Evolutionary conservation across 2,888 invertebrate genomes (phyloP).

Genomic region (Ennomos fuscantarius): DNA sequence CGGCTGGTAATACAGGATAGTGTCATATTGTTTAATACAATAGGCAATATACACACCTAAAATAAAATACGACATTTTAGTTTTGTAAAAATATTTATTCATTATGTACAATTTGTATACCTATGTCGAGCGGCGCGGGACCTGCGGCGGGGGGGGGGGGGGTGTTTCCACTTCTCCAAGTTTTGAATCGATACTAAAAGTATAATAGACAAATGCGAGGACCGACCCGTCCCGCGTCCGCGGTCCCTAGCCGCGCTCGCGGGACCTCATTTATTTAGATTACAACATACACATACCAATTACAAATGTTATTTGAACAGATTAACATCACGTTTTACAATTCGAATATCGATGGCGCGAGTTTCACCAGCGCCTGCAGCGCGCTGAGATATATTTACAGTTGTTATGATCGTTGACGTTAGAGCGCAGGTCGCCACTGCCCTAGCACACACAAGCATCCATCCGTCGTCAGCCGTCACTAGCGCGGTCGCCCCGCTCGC

Average conservation of each 20-base stretch:
- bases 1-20: too few species aligned
- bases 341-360: too few species aligned
- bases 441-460: slow-evolving; percentile 30
- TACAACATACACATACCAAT: too few species aligned
- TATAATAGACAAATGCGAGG: too few species aligned
- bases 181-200: too few species aligned
- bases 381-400: slow-evolving; percentile 33
- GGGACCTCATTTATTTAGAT: too few species aligned
- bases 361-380: slow-evolving; percentile 15
- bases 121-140: slow-evolving; percentile 33
- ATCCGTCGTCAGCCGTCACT: slow-evolving; percentile 36
- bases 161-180: too few species aligned
- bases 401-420: slow-evolving; percentile 29
- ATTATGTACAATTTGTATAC: slow-evolving; percentile 67
- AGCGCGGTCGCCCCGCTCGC: slow-evolving; percentile 12
- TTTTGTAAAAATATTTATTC: slow-evolving; percentile 78
- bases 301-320: too few species aligned
- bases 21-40: too few species aligned
- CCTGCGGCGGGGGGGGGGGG: background rate
- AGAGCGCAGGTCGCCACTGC: slow-evolving; percentile 3
- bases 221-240: too few species aligned
- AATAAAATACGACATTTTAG: slow-evolving; percentile 22
- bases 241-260: too few species aligned
- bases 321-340: too few species aligned
- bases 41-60: background rate